A percentile compares a stretch with the other conserved stretches of the same genome.
phyloP scores from a whole-genome alignment of 1,140 invertebrate genomes.

The Cephus cinctus region DNA sequence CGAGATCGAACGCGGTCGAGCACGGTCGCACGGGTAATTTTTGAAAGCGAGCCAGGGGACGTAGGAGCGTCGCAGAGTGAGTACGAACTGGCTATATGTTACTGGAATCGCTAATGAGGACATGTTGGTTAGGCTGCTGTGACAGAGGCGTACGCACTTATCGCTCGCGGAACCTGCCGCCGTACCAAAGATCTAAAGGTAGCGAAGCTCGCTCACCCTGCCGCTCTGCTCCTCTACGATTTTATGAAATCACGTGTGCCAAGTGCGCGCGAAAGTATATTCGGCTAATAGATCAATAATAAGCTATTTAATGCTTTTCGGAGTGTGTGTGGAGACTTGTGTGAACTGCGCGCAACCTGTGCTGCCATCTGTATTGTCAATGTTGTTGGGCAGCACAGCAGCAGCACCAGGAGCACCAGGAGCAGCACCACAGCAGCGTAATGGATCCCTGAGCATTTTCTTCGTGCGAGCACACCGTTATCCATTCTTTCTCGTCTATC shows the following conservation, averaged over 20 bases:
- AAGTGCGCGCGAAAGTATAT: slow-evolving; percentile 42
- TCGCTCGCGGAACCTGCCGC: slow-evolving; percentile 10
- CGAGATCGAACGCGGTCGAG: slow-evolving; percentile 15
- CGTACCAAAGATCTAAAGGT: not conserved
- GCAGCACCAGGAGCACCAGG: slow-evolving; percentile 33
- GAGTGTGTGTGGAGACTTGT: slow-evolving; percentile 23
- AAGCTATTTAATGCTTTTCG: slow-evolving; percentile 48
- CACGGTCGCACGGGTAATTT: slow-evolving; percentile 10
- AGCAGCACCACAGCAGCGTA: slow-evolving; percentile 39
- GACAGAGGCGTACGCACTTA: slow-evolving; percentile 33
- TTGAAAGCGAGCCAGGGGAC: slow-evolving; percentile 1
- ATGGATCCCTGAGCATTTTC: slow-evolving; percentile 56
- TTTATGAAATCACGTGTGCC: slow-evolving; percentile 34
- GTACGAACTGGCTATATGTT: slow-evolving; percentile 37
- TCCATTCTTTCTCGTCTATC: slow-evolving; percentile 20
- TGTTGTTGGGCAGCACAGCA: slow-evolving; percentile 61
- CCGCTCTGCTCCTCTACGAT: slow-evolving; percentile 15
- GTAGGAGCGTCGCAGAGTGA: slow-evolving; percentile 31
- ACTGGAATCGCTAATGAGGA: slow-evolving; percentile 58
- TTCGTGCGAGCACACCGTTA: slow-evolving; percentile 19
- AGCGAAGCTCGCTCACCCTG: slow-evolving; percentile 14
- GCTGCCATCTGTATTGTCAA: slow-evolving; percentile 69
- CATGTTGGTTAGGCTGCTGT: slow-evolving; percentile 58
- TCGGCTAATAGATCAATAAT: slow-evolving; percentile 56
- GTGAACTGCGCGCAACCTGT: slow-evolving; percentile 30